A percentile compares a stretch with the other conserved stretches of the same genome.
Evolutionary conservation across 2,888 invertebrate genomes (phyloP).

Genomic region (Drosophila quasianomalipes): DNA sequence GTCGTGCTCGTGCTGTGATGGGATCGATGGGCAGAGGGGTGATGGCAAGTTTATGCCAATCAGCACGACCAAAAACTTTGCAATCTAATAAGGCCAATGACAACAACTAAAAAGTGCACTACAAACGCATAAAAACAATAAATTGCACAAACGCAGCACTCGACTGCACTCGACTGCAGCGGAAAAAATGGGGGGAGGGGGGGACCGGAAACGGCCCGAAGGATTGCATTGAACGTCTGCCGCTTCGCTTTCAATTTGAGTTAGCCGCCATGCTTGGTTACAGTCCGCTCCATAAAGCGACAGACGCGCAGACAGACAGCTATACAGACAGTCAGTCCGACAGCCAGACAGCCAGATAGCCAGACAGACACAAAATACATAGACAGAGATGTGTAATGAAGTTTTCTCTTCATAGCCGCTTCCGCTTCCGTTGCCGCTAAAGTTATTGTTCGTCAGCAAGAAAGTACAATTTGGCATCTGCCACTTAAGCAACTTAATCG

Average conservation of each 20-base stretch:
- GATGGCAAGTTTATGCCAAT: constrained; percentile 51
- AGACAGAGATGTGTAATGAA: constrained; percentile 57
- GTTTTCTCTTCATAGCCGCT: constrained; percentile 67
- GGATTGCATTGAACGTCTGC: constrained; percentile 56
- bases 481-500: constrained; percentile 49
- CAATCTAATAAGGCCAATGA: constrained; percentile 80
- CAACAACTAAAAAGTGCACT: constrained; percentile 75
- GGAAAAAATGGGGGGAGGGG: neutral
- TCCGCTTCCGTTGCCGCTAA: constrained; percentile 23
- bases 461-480: constrained; percentile 78
- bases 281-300: constrained; percentile 40
- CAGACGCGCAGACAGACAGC: constrained; percentile 14
- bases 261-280: constrained; percentile 66
- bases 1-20: neutral
- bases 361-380: neutral
- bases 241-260: constrained; percentile 71
- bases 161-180: neutral
- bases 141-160: constrained; percentile 68
- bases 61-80: constrained; percentile 71
- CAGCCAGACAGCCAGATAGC: neutral
- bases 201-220: constrained; percentile 16
- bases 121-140: constrained; percentile 82
- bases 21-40: neutral
- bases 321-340: constrained; percentile 1
- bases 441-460: constrained; percentile 52